These are phyloP conservation scores for Xestobium rufovillosum DNA, from an alignment of 2,888 invertebrate genomes.

Conservation along the genomic window DNA sequence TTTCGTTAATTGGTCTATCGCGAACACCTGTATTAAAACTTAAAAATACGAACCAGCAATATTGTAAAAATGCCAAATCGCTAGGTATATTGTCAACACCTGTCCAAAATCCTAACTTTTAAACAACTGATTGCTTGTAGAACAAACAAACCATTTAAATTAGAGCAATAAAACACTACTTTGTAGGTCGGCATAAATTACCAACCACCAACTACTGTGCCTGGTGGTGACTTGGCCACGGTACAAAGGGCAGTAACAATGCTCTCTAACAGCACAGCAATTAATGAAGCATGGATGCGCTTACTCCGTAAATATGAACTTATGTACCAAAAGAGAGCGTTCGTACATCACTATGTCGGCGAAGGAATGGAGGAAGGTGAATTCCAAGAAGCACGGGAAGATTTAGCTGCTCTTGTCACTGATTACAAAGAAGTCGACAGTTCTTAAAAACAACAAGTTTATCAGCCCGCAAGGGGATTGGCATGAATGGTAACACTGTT, in stretches of 20 bases:
- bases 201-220: slow-evolving; percentile 68
- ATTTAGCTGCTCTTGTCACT: slow-evolving; percentile 54
- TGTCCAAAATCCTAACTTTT: no score
- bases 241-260: slow-evolving; percentile 73
- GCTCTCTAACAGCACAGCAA: slow-evolving; percentile 76
- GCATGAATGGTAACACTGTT: slow-evolving; percentile 93
- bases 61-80: no score
- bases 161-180: no score
- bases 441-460: slow-evolving; percentile 9
- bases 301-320: slow-evolving; percentile 71
- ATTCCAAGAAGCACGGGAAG: slow-evolving; percentile 54
- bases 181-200: slow-evolving; percentile 63
- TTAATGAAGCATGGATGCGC: slow-evolving; percentile 73
- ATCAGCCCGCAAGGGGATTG: slow-evolving; percentile 84
- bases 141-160: no score
- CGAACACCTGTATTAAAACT: no score
- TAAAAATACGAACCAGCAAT: no score
- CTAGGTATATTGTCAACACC: no score
- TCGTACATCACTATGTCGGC: slow-evolving; percentile 78
- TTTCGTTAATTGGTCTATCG: no score
- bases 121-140: no score
- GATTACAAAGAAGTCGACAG: slow-evolving; percentile 58
- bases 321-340: slow-evolving; percentile 77
- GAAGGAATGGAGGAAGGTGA: slow-evolving; percentile 67
- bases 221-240: slow-evolving; percentile 68